Conservation (phyloP, 2,113 vertebrate genomes). For the Spermophilus dauricus region DNA sequence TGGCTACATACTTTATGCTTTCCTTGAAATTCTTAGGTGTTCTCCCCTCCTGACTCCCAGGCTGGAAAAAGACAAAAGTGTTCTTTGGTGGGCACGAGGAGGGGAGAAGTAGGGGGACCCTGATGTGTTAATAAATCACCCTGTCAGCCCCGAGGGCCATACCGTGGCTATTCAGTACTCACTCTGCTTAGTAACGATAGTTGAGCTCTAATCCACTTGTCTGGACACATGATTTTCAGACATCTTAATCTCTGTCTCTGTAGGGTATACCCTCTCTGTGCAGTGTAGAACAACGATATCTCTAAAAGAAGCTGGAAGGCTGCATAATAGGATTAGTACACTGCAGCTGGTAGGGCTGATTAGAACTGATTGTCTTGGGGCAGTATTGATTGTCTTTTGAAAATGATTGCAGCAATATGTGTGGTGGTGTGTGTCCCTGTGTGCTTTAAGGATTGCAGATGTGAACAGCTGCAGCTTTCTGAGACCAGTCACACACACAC, state of each 20-base stretch:
- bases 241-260: background rate
- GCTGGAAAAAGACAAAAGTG: background rate
- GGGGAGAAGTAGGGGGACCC: background rate
- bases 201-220: background rate
- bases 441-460: constrained; percentile 26
- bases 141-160: background rate
- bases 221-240: background rate
- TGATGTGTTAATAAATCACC: background rate
- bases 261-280: background rate
- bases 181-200: background rate
- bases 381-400: constrained; percentile 66
- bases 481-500: constrained; percentile 60
- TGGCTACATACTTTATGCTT: background rate
- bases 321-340: constrained; percentile 38
- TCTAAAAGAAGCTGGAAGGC: background rate
- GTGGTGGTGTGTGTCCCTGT: background rate
- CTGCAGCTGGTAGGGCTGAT: constrained; percentile 15
- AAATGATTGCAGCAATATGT: background rate
- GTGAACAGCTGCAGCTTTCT: constrained; percentile 71
- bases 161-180: background rate
- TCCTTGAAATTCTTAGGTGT: background rate
- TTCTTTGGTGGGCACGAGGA: background rate
- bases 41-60: background rate
- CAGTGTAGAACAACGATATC: background rate
- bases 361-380: constrained; percentile 52